phyloP scores from a whole-genome alignment of 1,140 invertebrate genomes.

The Heterodera carotae region DNA sequence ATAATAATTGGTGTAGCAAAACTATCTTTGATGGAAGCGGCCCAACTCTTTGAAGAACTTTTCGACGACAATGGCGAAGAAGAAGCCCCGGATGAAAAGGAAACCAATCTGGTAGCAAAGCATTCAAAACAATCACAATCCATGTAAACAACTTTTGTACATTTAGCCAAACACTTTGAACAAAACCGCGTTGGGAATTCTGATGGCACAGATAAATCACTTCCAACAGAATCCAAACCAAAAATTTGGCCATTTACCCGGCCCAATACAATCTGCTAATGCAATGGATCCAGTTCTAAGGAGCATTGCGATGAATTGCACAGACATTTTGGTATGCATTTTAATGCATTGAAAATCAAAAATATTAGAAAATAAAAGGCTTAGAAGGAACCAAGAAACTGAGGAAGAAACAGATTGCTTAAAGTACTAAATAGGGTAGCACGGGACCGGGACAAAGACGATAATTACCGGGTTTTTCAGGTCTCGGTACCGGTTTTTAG shows the following conservation, averaged over 20 bases:
- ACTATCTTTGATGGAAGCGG: not conserved
- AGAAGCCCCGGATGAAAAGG: not conserved
- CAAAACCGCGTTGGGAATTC: constrained; percentile 7
- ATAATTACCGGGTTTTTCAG: no score
- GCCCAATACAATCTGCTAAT: not conserved
- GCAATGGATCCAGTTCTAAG: not conserved
- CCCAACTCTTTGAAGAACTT: not conserved
- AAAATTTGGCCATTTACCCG: constrained; percentile 7
- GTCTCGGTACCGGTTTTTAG: no score
- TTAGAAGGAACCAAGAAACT: no score
- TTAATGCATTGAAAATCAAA: no score
- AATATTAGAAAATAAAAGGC: no score
- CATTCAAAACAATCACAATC: not conserved
- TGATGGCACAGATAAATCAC: constrained; percentile 1
- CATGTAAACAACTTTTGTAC: not conserved
- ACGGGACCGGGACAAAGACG: no score
- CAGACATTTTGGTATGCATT: not conserved
- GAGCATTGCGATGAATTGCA: not conserved
- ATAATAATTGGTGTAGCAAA: no score
- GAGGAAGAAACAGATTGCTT: no score
- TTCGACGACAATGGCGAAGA: not conserved
- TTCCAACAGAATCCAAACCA: not conserved
- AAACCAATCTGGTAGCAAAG: not conserved
- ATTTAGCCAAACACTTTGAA: constrained; percentile 6
- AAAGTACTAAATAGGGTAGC: no score